These are phyloP conservation scores for Anneissia japonica DNA, from an alignment of 35 echinoderm and acorn worm genomes.

Conservation along the genomic window DNA sequence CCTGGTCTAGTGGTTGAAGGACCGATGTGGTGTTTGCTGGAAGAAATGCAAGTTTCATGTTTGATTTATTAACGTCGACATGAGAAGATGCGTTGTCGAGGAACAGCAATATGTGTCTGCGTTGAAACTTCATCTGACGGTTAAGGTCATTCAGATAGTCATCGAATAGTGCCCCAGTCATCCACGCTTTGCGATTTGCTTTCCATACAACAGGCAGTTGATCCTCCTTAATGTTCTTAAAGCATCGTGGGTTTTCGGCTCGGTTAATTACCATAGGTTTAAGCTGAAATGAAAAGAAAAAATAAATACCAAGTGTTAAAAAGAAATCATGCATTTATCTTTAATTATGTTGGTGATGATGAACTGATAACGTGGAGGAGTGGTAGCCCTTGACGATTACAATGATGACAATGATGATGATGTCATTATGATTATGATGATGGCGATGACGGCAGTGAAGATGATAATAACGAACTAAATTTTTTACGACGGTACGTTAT, in stretches of 20 bases:
- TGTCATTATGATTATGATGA: too few species aligned
- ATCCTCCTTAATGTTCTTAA: not conserved
- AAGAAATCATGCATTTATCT: too few species aligned
- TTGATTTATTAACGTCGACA: not conserved
- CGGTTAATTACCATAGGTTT: not conserved
- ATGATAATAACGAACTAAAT: too few species aligned
- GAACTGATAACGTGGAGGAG: too few species aligned
- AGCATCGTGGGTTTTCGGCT: not conserved
- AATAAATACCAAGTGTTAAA: too few species aligned
- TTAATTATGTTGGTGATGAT: too few species aligned
- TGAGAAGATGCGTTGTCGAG: not conserved
- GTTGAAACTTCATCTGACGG: not conserved
- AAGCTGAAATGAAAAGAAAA: not conserved
- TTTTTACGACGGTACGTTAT: too few species aligned
- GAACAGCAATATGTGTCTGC: not conserved
- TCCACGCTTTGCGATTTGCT: not conserved
- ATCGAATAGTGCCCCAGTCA: not conserved
- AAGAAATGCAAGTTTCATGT: slow-evolving; percentile 27
- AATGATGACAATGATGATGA: too few species aligned
- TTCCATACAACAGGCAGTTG: not conserved
- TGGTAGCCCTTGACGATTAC: too few species aligned
- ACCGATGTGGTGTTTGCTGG: slow-evolving; percentile 48
- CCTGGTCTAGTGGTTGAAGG: slow-evolving; percentile 37
- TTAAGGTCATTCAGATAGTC: not conserved
- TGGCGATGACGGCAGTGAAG: too few species aligned